Conservation (phyloP, 2,888 invertebrate species). For the Ceriagrion tenellum region DNA sequence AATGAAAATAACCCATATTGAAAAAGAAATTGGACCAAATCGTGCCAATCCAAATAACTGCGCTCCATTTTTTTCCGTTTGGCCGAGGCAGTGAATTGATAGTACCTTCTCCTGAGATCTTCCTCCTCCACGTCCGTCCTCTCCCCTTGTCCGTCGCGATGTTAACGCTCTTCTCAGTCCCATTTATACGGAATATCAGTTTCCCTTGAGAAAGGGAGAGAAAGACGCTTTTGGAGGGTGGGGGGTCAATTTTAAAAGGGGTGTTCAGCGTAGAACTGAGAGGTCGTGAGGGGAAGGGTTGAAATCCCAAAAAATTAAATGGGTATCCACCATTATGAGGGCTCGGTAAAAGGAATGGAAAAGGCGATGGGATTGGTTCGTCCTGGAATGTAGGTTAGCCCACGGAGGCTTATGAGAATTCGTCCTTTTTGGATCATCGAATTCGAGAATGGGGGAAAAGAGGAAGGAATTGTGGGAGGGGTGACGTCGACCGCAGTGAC, state of each 20-base stretch:
- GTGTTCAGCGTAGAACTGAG: not conserved
- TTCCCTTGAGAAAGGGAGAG: not conserved
- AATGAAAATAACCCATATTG: not conserved
- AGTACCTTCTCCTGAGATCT: not conserved
- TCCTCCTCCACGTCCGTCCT: too few relatives aligned
- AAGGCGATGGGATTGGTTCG: not conserved
- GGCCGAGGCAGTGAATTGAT: too few relatives aligned
- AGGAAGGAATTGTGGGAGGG: not conserved
- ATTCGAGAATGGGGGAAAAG: not conserved
- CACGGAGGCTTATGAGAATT: not conserved
- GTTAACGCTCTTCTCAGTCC: not conserved
- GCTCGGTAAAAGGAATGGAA: not conserved
- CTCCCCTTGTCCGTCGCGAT: not conserved
- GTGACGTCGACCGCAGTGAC: not conserved
- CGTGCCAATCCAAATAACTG: not conserved
- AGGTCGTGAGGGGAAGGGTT: not conserved
- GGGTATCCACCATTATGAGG: not conserved
- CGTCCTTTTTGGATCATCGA: not conserved
- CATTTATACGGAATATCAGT: not conserved
- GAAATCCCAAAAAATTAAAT: conserved; percentile 7
- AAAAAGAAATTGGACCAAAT: not conserved
- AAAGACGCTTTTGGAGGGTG: not conserved
- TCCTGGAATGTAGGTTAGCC: not conserved
- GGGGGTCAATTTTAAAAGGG: not conserved
- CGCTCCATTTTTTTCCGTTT: not conserved